Base-by-base conservation (phyloP, 1,140 invertebrate species). In the Thaumetopoea pityocampa region DNA sequence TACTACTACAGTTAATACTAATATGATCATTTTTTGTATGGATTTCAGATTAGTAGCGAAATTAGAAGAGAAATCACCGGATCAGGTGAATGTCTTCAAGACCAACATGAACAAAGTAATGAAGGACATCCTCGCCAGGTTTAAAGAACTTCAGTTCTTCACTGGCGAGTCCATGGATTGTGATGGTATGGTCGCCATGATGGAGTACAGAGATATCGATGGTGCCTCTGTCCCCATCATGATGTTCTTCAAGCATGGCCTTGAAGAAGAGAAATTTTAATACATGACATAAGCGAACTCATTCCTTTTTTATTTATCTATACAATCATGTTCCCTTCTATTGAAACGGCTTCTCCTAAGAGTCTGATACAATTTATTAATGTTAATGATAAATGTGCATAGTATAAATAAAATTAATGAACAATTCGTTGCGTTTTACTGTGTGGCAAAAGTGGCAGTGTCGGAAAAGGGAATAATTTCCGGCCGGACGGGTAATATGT, bases 181-280 rank as follows among this genome's bases (percentile, higher is more conserved):
- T 46, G 97, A 98, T 51, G 96, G 95, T 45, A 92, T 97, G 90
- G 92, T 98, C n/a, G 96, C 91, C 28, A 87, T 98, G 45, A 88
- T 96, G 74, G 96, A 98, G 83, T 98, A 98, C 70, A 92, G 96
- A 70, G 95, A 97, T 17, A 92, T 95, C 33, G 89, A 96, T 55
- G 93, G 92, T 22, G 85, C 90, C 0, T 93, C 92, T 54, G 88
- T 91, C 7, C 96, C 96, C 22, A 90, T 96, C 38, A 86, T 98
- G 63, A 96, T 97, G 92, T 97, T 97, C 82, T 97, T 97, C 85
- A 98, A 98, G 86, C 96, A 98, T 73, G 97, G 96, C 44, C 88
- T 98, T 28, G 89, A 93, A 34, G 96, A 98, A 85, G 96, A 98
- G 87, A 98, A 98, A 85, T 95, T 94, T 82, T 97, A 94, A 86